These are phyloP conservation scores for Hecatera dysodea DNA, from an alignment of 2,888 invertebrate genomes.

Conservation along the genomic window DNA sequence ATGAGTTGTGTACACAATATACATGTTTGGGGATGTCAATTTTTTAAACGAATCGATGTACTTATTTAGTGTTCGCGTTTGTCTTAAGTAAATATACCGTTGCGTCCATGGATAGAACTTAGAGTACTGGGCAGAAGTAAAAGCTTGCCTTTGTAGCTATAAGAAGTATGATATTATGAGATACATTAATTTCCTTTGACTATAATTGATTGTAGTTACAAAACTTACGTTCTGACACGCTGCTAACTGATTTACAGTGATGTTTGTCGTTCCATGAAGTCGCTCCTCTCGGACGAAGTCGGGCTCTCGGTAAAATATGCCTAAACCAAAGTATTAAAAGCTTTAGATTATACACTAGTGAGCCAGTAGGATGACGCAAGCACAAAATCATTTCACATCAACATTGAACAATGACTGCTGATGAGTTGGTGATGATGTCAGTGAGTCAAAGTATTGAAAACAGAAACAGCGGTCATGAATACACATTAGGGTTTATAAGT, in stretches of 20 bases:
- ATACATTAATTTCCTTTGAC: neutral
- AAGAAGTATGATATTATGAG: neutral
- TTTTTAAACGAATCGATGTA: too few relatives aligned
- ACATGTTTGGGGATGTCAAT: too few relatives aligned
- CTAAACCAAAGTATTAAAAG: constrained; percentile 61
- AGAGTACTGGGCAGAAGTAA: too few relatives aligned
- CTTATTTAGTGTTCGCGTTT: too few relatives aligned
- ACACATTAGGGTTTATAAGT: neutral
- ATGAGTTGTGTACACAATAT: too few relatives aligned
- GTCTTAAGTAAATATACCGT: too few relatives aligned
- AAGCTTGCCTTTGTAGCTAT: neutral
- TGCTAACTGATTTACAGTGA: constrained; percentile 78
- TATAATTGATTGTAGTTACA: neutral
- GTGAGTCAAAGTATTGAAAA: too few relatives aligned
- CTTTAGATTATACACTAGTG: neutral
- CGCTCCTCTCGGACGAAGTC: constrained; percentile 80
- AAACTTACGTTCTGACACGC: constrained; percentile 79
- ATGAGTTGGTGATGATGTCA: neutral
- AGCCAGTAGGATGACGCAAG: neutral
- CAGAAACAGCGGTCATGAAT: neutral
- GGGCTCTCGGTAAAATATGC: constrained; percentile 83
- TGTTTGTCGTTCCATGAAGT: constrained; percentile 75
- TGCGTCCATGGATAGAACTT: neutral
- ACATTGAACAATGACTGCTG: neutral
- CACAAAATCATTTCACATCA: neutral